Conservation (phyloP, 1,140 invertebrate genomes). For the Drosophila navojoa region DNA sequence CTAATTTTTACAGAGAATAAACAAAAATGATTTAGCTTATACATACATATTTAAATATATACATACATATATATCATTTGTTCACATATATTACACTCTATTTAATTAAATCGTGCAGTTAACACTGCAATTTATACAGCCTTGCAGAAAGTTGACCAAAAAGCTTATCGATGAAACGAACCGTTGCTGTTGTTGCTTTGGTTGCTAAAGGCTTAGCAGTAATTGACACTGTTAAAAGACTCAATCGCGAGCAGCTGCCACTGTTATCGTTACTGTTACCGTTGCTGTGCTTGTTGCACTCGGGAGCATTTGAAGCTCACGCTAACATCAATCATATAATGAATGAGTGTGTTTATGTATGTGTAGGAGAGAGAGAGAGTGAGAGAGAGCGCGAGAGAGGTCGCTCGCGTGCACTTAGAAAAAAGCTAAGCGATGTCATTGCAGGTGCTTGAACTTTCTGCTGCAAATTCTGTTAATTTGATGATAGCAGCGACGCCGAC, state of each 20-base stretch:
- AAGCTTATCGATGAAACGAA: slow-evolving; percentile 73
- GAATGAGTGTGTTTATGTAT: slow-evolving; percentile 3
- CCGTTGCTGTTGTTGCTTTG: slow-evolving; percentile 46
- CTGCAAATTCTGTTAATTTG: slow-evolving; percentile 34
- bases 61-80: too few relatives aligned
- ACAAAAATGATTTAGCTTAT: too few relatives aligned
- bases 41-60: too few relatives aligned
- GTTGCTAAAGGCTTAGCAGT: slow-evolving; percentile 1
- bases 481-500: not conserved
- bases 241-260: too few relatives aligned
- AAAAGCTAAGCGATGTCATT: slow-evolving; percentile 24
- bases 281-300: slow-evolving; percentile 31
- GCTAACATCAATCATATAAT: slow-evolving; percentile 32
- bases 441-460: slow-evolving; percentile 64
- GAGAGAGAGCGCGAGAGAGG: slow-evolving; percentile 7
- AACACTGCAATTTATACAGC: slow-evolving; percentile 8
- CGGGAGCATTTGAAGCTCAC: not conserved
- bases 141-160: slow-evolving; percentile 4
- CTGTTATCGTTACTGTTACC: slow-evolving; percentile 10
- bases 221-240: slow-evolving; percentile 5
- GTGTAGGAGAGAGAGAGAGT: not conserved
- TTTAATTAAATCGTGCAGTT: not conserved
- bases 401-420: too few relatives aligned
- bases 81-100: too few relatives aligned
- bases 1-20: too few relatives aligned